Evolutionary conservation across 2,113 vertebrate genomes (phyloP), one percentile per base, ranked within the genome.

Genomic region (Electrona antarctica): DNA sequence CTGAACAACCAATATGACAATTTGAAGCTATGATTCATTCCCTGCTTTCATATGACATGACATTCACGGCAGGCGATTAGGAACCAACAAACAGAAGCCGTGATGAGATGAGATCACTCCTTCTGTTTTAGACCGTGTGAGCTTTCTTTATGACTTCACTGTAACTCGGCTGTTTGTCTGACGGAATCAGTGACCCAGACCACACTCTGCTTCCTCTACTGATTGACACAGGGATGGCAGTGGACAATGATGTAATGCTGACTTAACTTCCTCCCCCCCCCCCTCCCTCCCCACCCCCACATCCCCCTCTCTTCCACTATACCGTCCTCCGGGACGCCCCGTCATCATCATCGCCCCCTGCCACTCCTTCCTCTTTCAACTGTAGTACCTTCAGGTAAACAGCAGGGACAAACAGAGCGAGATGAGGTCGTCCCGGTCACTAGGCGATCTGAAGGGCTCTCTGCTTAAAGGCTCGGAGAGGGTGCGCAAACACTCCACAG

Each of bases 371-470:
- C 58, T 64, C 13, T 57, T 7, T 52, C 48, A 8, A 8, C 49
- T 58, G 0, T 64, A 96, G 95, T 93, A 94, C 69, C 91, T 96
- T 21, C 95, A 96, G 84, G 94, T 95, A 1, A 95, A 93, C 89
- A 94, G 92, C 90, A 95, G 91, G 74, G 93, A 95, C 82, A 96
- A 95, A 72, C 94, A 96, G 84, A 95, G 95, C 0, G 96, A 97
- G 80, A 96, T 96, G 94, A 94, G 90, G 76, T 95, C 96, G 58
- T 95, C 95, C 14, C 94, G 94, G 58, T 97, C 96, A 8, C 92
- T 96, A 82, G 96, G 95, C 12, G 96, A 97, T 73, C 91, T 97
- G 73, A 94, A 96, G 91, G 95, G 95, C 10, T 97, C 95, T 46
- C 83, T 95, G 79, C 95, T 94, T 72, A 96, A 96, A 64, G 94